Evolutionary conservation across 23 tunicate species (phyloP), one percentile per base, ranked within the genome.

Genomic region (Phallusia fumigata): DNA sequence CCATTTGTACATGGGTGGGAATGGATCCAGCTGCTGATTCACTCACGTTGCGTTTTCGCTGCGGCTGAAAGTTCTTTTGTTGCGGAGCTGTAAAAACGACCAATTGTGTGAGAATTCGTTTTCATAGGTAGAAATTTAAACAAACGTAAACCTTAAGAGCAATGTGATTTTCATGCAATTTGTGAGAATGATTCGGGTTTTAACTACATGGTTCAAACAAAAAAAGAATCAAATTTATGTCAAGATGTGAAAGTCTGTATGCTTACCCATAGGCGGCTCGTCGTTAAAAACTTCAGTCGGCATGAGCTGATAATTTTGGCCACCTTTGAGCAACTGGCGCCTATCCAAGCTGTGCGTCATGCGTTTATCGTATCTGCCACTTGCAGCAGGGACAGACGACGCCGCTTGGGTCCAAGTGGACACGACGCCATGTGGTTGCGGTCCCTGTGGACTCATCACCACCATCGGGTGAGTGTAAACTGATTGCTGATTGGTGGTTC

Each of bases 331-430:
- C 26, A 58, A 24, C 28, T 58, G 69, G 5, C 69, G 26, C 69
- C 69, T 58, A 24, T 58, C 69, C 69, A 58, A 16, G 13, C 69
- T 58, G 69, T 58, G 69, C 28, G 69, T 58, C 69, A 58, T 58
- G 26, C 69, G 69, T 24, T 58, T 58, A 24, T 58, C 69, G 69
- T 58, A 58, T 58, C 69, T 58, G 8, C 69, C 69, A 22, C 28
- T 21, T 16, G 26, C 28, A 1, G 8, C 15, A 1, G 69, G 69
- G 1, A 58, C 69, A 22, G 69, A 58, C 69, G 69, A 16, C 28
- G 69, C 69, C 69, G 69, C 69, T 58, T 58, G 69, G 69, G 69
- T 58, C 69, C 69, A 58, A 22, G 69, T 58, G 26, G 69, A 16
- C 28, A 58, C 69, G 69, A 24, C 28, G 28, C 69, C 69, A 16